Evolutionary conservation across 2,888 invertebrate genomes (phyloP), one percentile per base, ranked within the genome.

Genomic region (Cryptus viduatorius): DNA sequence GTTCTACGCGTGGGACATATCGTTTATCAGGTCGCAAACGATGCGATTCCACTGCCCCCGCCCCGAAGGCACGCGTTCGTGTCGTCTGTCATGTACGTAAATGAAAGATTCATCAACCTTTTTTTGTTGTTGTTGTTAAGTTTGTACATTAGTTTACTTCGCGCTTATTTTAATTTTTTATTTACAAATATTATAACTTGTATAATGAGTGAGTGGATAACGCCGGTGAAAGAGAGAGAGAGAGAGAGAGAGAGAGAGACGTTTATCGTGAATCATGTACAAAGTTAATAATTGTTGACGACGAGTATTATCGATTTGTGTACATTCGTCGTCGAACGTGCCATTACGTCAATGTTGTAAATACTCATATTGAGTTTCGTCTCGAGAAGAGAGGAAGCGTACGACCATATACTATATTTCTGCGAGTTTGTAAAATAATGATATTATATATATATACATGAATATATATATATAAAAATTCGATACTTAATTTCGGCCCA

Each of bases 301-400:
- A 79, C 82, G 80, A 82, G 83, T 77, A 24, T n/a, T 72, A 69
- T 71, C 59, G 67, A 83, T 75, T 79, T 68, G 31, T 44, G 64
- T 48, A 29, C 31, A 50, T 76, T 86, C 84, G 83, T 91, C 80
- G 88, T 91, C 89, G 77, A 91, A 90, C 88, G 92, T 92, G 92
- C 92, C 92, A 92, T 92, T 92, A 91, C 88, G 88, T 86, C 88
- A 90, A 82, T 90, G 88, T 90, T 92, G 92, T 92, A 92, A 87
- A 92, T 91, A 92, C 83, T 87, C 77, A 86, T 67, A 76, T 75
- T 82, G 71, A 79, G 77, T 79, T 82, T 85, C 75, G 79, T 79
- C 79, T 72, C 76, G 69, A 61, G 84, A 82, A 82, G 65, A 82
- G 42, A 73, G n/a, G 69, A 79, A 64, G 50, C 61, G 69, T 65